Conservation (phyloP, 2,797 vertebrate genomes). For the Anabacerthia variegaticeps region DNA sequence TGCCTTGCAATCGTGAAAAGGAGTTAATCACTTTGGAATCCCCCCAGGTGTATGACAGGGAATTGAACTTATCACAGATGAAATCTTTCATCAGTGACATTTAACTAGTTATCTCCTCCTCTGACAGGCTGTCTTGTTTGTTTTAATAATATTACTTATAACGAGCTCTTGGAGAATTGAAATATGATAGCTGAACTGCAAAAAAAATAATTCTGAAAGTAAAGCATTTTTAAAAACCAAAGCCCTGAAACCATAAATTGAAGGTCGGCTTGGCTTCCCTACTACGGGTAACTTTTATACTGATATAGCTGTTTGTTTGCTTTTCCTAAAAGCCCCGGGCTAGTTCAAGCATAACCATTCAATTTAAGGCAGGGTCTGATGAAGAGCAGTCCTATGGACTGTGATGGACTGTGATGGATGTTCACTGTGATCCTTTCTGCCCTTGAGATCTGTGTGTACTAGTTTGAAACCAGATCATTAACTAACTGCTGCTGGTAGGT, state of each 20-base stretch:
- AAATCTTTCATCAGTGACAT: conserved; percentile 12
- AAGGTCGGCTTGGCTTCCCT: background rate
- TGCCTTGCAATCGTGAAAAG: background rate
- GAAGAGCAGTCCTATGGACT: background rate
- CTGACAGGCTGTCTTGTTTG: background rate
- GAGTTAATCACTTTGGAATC: conserved; percentile 28
- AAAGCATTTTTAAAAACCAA: background rate
- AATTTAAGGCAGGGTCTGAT: background rate
- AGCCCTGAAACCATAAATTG: background rate
- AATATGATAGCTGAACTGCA: background rate
- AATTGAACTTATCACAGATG: background rate
- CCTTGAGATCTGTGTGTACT: background rate
- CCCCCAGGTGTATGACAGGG: background rate
- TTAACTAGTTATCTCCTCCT: conserved; percentile 2
- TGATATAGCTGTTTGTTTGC: background rate
- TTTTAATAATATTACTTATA: background rate
- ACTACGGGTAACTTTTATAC: background rate
- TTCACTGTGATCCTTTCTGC: conserved; percentile 1
- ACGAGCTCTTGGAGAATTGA: background rate
- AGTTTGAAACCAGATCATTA: background rate
- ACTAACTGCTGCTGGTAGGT: background rate
- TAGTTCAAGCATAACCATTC: background rate
- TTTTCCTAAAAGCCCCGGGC: background rate
- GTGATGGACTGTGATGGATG: background rate
- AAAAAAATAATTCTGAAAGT: background rate